Percentiles rank a stretch among this genome's conserved stretches.
Evolutionary conservation across 2,113 vertebrate genomes (phyloP).

Genomic region (Perognathus longimembris): DNA sequence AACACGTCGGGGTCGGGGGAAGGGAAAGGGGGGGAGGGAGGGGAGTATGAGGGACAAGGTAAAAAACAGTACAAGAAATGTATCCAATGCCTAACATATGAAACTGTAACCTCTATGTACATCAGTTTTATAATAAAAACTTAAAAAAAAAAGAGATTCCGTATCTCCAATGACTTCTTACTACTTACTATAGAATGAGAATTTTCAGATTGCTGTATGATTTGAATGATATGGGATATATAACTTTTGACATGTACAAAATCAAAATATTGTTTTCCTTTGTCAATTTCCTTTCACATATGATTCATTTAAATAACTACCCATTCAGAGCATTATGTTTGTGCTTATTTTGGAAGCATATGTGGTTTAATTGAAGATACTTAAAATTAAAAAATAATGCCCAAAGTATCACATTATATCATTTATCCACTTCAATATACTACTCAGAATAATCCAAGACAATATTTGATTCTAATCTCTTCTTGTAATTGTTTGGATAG

Average conservation of each 20-base stretch:
- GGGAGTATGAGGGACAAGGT: no score
- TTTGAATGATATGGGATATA: neutral
- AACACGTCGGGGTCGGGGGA: no score
- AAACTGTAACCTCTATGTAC: no score
- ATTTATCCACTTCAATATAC: neutral
- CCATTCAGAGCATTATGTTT: neutral
- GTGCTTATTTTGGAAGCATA: slow-evolving; percentile 9
- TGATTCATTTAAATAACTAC: slow-evolving; percentile 4
- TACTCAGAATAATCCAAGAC: neutral
- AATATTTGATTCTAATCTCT: neutral
- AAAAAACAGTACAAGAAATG: no score
- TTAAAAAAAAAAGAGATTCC: no score
- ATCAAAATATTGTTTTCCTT: slow-evolving; percentile 19
- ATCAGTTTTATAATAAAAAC: no score
- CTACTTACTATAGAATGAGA: neutral
- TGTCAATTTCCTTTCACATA: neutral
- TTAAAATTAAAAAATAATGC: neutral
- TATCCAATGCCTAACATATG: no score
- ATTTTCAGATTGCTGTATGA: neutral
- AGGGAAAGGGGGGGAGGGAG: no score
- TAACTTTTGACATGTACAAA: neutral
- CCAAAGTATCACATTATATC: neutral
- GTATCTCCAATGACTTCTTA: no score
- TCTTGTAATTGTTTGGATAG: slow-evolving; percentile 20
- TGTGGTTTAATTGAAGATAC: slow-evolving; percentile 1